phyloP scores from a whole-genome alignment of 2,113 vertebrate genomes.

The Gymnogyps californianus region DNA sequence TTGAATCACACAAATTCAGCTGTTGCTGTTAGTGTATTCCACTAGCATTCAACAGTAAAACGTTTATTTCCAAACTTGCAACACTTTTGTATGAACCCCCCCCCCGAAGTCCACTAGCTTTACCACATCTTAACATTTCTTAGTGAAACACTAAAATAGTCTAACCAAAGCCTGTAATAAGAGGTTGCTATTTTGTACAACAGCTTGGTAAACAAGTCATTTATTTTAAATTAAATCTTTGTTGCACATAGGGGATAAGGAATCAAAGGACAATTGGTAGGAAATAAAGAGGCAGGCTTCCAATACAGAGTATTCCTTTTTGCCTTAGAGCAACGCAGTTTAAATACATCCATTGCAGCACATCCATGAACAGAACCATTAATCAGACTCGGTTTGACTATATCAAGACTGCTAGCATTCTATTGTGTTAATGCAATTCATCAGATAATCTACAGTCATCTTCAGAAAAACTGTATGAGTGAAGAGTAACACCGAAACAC shows the following conservation, averaged over 20 bases:
- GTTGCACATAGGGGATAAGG: neutral
- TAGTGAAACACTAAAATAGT: neutral
- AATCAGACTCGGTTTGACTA: neutral
- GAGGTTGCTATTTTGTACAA: neutral
- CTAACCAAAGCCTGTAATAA: neutral
- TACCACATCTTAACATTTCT: neutral
- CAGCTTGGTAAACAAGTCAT: neutral
- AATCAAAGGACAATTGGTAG: neutral
- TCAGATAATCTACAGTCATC: neutral
- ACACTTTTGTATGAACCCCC: neutral
- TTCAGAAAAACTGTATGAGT: neutral
- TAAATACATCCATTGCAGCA: neutral
- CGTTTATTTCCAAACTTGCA: neutral
- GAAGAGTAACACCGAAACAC: neutral
- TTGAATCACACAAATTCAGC: neutral
- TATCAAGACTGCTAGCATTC: neutral
- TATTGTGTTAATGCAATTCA: neutral
- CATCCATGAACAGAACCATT: neutral
- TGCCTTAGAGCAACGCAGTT: neutral
- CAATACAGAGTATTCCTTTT: neutral
- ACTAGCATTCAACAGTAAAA: neutral
- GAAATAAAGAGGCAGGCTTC: neutral
- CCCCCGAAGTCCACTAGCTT: neutral
- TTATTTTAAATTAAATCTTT: constrained; percentile 32
- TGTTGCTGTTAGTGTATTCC: neutral